These are phyloP conservation scores for Mormoops blainvillei DNA, from an alignment of 2,113 vertebrate species.

Conservation along the genomic window DNA sequence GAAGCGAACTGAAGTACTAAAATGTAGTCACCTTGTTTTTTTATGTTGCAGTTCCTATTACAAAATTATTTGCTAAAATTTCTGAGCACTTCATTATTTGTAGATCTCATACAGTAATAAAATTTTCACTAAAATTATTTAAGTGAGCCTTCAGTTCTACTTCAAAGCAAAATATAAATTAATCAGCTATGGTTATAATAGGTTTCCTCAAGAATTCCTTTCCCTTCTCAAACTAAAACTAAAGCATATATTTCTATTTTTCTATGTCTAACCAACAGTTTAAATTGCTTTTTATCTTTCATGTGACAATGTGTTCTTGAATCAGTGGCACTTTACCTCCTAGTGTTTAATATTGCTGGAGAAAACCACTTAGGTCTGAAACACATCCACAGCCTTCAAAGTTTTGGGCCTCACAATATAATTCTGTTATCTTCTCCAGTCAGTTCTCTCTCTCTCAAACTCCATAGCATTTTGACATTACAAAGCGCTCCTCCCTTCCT, in stretches of 20 bases:
- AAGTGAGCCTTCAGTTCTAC: neutral
- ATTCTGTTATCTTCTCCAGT: neutral
- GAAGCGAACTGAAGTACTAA: neutral
- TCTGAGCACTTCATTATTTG: conserved; percentile 1
- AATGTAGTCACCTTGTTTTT: neutral
- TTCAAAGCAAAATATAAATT: neutral
- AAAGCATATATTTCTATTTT: neutral
- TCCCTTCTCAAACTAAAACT: neutral
- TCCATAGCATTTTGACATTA: neutral
- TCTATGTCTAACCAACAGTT: neutral
- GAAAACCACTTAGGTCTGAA: neutral
- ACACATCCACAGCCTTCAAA: neutral
- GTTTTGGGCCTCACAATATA: neutral
- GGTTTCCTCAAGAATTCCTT: neutral
- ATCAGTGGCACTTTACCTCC: neutral
- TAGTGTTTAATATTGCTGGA: neutral
- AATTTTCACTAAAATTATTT: neutral
- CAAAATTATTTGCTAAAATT: neutral
- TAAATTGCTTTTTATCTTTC: neutral
- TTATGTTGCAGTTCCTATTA: neutral
- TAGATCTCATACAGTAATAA: neutral
- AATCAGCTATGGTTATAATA: neutral
- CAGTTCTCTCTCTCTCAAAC: neutral
- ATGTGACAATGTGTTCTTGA: neutral
- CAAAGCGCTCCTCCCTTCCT: neutral